These are phyloP conservation scores for Caracal caracal DNA, from an alignment of 2,113 vertebrate species.

Conservation along the genomic window DNA sequence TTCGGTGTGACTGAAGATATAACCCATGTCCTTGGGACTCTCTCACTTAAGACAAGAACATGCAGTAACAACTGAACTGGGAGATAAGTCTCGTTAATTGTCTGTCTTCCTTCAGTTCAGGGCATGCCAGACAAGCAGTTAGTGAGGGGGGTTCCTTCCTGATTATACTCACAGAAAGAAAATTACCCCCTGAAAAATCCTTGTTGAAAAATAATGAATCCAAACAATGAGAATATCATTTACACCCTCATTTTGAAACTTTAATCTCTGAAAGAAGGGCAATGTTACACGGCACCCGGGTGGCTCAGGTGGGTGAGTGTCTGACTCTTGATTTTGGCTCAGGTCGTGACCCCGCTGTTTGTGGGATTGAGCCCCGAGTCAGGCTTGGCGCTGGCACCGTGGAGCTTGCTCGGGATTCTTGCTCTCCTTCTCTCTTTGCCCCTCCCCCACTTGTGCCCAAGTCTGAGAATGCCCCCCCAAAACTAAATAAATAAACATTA, in stretches of 20 bases:
- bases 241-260: not conserved
- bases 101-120: not conserved
- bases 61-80: not conserved
- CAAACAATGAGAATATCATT: not conserved
- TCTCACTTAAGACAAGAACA: constrained; percentile 4
- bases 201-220: constrained; percentile 15
- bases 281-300: not conserved
- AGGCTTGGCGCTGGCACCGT: too few species aligned
- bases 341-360: too few species aligned
- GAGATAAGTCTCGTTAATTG: not conserved
- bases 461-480: too few species aligned
- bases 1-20: not conserved
- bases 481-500: too few species aligned
- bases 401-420: too few species aligned
- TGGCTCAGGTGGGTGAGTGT: too few species aligned
- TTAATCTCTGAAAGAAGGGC: constrained; percentile 19
- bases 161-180: not conserved
- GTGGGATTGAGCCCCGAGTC: too few species aligned
- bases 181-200: not conserved
- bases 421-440: too few species aligned
- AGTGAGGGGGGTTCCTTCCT: not conserved
- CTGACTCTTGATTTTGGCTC: too few species aligned
- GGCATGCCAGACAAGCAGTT: not conserved
- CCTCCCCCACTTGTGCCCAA: too few species aligned
- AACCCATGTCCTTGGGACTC: not conserved